These are phyloP conservation scores for Psettodes erumei DNA, from an alignment of 2,113 vertebrate species.

Conservation along the genomic window DNA sequence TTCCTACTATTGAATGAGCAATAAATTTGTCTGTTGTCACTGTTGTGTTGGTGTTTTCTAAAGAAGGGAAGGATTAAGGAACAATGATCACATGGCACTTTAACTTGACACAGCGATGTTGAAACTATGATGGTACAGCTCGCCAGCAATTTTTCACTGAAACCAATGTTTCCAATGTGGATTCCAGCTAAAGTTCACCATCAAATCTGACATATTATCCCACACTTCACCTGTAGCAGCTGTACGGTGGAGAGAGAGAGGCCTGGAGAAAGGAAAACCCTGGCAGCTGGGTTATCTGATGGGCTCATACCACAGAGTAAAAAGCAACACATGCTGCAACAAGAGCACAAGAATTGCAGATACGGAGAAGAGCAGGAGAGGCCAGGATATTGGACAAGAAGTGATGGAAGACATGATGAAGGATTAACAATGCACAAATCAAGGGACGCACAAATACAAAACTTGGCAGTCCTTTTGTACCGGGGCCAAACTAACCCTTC, in stretches of 20 bases:
- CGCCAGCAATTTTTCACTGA: constrained; percentile 12
- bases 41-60: not conserved
- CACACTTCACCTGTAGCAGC: not conserved
- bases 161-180: constrained; percentile 7
- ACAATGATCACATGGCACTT: not conserved
- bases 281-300: constrained; percentile 37
- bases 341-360: not conserved
- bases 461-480: constrained; percentile 20
- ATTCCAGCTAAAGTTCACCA: not conserved
- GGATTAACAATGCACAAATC: constrained; percentile 22
- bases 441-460: constrained; percentile 24
- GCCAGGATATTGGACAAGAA: not conserved
- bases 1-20: not conserved
- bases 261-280: constrained; percentile 26
- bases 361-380: not conserved
- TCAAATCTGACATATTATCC: constrained; percentile 6
- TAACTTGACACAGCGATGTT: not conserved
- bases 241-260: not conserved
- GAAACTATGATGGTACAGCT: not conserved
- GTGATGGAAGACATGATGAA: constrained; percentile 4
- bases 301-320: constrained; percentile 25
- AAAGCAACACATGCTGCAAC: constrained; percentile 9
- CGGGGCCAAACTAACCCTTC: not conserved
- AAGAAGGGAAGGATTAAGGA: not conserved
- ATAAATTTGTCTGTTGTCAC: constrained; percentile 5